A percentile compares a stretch with the other conserved stretches of the same genome.
Evolutionary conservation across 2,113 vertebrate species (phyloP).

Genomic region (Passer montanus): DNA sequence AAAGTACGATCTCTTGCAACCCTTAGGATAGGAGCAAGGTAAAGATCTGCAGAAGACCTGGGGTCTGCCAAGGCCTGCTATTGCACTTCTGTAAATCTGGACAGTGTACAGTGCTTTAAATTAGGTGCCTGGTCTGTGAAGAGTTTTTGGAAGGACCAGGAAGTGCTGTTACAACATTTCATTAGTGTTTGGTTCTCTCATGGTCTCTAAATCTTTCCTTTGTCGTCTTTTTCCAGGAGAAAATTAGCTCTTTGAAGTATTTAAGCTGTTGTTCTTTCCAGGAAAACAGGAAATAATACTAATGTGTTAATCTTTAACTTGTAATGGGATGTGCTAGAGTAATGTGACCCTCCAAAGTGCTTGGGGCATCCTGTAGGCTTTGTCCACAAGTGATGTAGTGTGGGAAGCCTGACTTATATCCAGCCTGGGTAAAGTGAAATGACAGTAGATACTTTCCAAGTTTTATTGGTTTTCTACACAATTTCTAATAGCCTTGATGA

Average conservation of each 20-base stretch:
- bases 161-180: background rate
- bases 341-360: background rate
- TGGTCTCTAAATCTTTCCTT: slow-evolving; percentile 5
- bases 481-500: slow-evolving; percentile 16
- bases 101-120: slow-evolving; percentile 42
- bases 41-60: slow-evolving; percentile 66
- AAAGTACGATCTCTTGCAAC: slow-evolving; percentile 59
- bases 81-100: slow-evolving; percentile 53
- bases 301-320: background rate
- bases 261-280: slow-evolving; percentile 16
- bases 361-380: slow-evolving; percentile 13
- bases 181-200: background rate
- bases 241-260: slow-evolving; percentile 1
- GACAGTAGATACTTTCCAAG: slow-evolving; percentile 27
- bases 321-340: background rate
- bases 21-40: slow-evolving; percentile 64
- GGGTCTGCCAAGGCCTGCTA: slow-evolving; percentile 58
- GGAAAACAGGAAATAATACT: background rate
- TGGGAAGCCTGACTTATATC: background rate
- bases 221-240: slow-evolving; percentile 37
- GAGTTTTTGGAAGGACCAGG: slow-evolving; percentile 44
- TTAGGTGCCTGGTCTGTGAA: slow-evolving; percentile 37
- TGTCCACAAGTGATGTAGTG: background rate
- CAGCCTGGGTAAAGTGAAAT: background rate
- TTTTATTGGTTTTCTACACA: slow-evolving; percentile 62